Percentiles rank a stretch among this genome's conserved stretches.
Conservation (phyloP, 2,888 invertebrate species). For the Spialia ferax region DNA sequence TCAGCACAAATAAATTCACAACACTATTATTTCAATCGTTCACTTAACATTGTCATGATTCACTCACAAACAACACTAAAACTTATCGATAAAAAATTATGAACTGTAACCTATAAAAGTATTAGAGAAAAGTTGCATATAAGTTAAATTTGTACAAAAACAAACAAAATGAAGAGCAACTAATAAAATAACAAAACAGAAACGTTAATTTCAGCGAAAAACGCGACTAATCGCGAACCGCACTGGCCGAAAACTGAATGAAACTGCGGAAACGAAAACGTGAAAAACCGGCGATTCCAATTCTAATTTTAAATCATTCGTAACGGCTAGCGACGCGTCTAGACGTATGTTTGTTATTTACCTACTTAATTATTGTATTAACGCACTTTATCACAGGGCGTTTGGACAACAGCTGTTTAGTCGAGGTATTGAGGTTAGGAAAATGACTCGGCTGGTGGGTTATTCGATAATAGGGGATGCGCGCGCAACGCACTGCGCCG, state of each 20-base stretch:
- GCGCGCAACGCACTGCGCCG: conserved; percentile 72
- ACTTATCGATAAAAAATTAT: conserved; percentile 33
- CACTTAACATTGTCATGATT: conserved; percentile 64
- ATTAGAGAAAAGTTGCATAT: not conserved
- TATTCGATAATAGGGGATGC: conserved; percentile 78
- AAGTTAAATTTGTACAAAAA: not conserved
- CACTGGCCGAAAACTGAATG: conserved; percentile 79
- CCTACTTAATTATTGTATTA: conserved; percentile 52
- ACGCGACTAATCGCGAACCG: conserved; percentile 60
- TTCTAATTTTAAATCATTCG: conserved; percentile 82
- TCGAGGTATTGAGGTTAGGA: conserved; percentile 76
- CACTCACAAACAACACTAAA: conserved; percentile 51
- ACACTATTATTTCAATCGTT: conserved; percentile 61
- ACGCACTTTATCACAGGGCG: conserved; percentile 52
- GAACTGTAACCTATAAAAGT: conserved; percentile 54
- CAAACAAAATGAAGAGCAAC: conserved; percentile 39
- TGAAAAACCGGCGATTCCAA: conserved; percentile 61
- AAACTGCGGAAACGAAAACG: conserved; percentile 72
- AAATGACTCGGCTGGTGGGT: conserved; percentile 63
- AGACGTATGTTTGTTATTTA: conserved; percentile 59
- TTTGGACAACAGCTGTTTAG: conserved; percentile 75
- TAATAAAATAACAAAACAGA: conserved; percentile 41
- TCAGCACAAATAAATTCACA: conserved; percentile 56
- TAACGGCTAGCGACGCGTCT: conserved; percentile 68
- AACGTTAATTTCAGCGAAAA: conserved; percentile 48